A percentile compares a stretch with the other conserved stretches of the same genome.
phyloP scores from a whole-genome alignment of 2,797 vertebrate genomes.

The Enteromius anoplus region DNA sequence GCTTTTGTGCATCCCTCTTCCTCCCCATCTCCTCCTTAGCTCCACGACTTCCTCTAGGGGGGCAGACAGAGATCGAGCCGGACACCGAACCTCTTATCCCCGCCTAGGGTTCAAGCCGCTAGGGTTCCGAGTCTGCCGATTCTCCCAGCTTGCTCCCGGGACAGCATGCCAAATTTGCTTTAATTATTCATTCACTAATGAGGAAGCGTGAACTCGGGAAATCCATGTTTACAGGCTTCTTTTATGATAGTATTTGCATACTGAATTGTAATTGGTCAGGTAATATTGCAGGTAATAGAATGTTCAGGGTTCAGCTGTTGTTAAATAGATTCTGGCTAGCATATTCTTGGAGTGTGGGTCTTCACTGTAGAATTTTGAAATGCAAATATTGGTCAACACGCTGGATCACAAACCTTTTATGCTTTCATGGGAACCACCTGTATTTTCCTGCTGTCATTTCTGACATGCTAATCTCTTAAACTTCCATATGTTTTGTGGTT shows the following conservation, averaged over 20 bases:
- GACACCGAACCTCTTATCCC: too few species aligned
- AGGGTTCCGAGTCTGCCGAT: too few species aligned
- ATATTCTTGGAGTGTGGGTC: background rate
- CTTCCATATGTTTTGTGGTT: conserved; percentile 3
- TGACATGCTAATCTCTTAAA: conserved; percentile 1
- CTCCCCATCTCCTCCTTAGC: too few species aligned
- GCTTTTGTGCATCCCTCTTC: too few species aligned
- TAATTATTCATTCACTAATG: too few species aligned
- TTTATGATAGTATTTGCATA: background rate
- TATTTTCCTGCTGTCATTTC: conserved; percentile 20
- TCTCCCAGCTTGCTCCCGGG: too few species aligned
- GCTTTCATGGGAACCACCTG: background rate
- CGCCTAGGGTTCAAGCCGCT: too few species aligned
- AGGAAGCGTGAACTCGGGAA: too few species aligned
- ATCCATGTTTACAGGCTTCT: background rate
- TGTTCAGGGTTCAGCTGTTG: background rate
- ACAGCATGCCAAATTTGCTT: too few species aligned
- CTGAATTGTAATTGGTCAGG: background rate
- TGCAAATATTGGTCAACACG: background rate
- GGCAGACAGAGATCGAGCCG: too few species aligned
- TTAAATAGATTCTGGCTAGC: background rate
- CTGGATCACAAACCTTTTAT: background rate
- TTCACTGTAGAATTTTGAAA: background rate
- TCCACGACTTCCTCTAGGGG: too few species aligned
- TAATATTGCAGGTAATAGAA: background rate